These are phyloP conservation scores for Aldrovandia affinis DNA, from an alignment of 2,797 vertebrate genomes.

Conservation along the genomic window DNA sequence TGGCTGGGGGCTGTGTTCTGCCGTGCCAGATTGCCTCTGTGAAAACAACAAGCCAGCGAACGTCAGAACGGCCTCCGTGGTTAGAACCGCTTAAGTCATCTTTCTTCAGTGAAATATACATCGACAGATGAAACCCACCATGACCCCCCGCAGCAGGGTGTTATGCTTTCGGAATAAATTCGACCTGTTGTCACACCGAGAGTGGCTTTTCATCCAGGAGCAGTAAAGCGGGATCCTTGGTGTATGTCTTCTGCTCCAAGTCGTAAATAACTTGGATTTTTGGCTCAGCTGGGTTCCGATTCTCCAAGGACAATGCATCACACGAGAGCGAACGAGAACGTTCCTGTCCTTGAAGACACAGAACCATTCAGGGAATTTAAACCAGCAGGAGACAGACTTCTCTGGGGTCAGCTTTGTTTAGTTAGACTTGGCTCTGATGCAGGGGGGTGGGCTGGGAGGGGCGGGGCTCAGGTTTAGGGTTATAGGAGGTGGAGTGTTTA, in stretches of 20 bases:
- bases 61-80: background rate
- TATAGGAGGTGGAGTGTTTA: slow-evolving; percentile 17
- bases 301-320: background rate
- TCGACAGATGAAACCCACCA: background rate
- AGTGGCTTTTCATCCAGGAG: background rate
- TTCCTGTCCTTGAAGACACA: slow-evolving; percentile 9
- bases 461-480: slow-evolving; percentile 16
- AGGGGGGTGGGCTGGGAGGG: background rate
- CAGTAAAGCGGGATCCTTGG: background rate
- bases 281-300: background rate
- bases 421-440: slow-evolving; percentile 8
- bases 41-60: slow-evolving; percentile 56
- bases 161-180: background rate
- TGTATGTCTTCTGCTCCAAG: background rate
- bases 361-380: slow-evolving; percentile 19
- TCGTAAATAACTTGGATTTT: background rate
- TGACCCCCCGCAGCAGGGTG: background rate
- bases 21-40: background rate
- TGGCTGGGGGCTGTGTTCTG: background rate
- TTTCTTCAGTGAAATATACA: background rate
- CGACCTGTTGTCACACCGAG: background rate
- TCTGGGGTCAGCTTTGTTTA: slow-evolving; percentile 28
- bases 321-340: background rate
- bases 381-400: slow-evolving; percentile 20
- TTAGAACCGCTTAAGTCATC: background rate